These are phyloP conservation scores for Gymnoscopelus microlampas DNA, from an alignment of 2,797 vertebrate genomes.

Conservation along the genomic window DNA sequence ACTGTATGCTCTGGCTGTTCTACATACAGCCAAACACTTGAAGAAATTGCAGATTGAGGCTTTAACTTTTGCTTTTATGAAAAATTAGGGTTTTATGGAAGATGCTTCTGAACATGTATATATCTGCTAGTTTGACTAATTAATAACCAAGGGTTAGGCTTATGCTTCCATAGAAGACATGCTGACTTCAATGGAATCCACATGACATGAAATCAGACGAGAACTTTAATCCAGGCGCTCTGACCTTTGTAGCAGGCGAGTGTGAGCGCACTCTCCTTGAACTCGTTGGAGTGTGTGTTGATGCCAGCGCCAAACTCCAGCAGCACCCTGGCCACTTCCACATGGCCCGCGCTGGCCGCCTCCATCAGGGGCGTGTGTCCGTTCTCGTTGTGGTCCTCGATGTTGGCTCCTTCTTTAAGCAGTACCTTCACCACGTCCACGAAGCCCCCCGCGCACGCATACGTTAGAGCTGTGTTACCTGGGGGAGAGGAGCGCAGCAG, in stretches of 20 bases:
- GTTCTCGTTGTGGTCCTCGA: constrained; percentile 99
- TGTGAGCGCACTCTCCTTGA: constrained; percentile 99
- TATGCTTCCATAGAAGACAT: no score
- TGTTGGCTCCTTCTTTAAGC: constrained; percentile 97
- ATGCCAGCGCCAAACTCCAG: constrained; percentile 98
- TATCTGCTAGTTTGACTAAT: no score
- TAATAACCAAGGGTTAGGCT: no score
- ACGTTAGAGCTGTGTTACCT: constrained; percentile 98
- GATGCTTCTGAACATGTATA: no score
- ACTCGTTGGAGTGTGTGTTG: constrained; percentile 99
- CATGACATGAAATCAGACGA: background rate
- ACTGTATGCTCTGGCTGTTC: no score
- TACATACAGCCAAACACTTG: no score
- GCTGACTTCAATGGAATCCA: background rate
- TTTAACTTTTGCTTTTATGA: no score
- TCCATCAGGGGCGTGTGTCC: constrained; percentile 99
- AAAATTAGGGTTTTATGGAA: no score
- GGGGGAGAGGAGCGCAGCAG: constrained; percentile 27
- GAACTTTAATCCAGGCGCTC: background rate
- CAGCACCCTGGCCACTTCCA: constrained; percentile 96
- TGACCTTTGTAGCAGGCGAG: constrained; percentile 99
- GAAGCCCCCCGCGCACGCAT: constrained; percentile 97
- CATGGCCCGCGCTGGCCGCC: constrained; percentile 97
- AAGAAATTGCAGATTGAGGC: no score
- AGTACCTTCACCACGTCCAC: constrained; percentile 98